Percentiles rank a stretch among this genome's conserved stretches.
phyloP scores from a whole-genome alignment of 2,888 invertebrate genomes.

The Yponomeuta plumbellus region DNA sequence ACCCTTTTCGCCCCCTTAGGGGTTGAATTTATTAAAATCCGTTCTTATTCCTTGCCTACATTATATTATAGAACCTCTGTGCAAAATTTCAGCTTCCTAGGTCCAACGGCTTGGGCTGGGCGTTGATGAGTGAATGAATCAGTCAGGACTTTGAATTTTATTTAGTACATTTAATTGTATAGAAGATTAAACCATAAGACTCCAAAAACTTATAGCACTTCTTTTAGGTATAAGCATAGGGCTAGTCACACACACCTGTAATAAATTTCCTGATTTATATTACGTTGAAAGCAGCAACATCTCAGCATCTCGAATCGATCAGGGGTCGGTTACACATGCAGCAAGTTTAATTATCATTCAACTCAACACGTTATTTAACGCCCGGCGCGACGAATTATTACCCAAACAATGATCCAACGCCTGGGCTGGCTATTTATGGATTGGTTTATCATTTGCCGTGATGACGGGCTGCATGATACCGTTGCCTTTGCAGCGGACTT shows the following conservation, averaged over 20 bases:
- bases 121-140: no score
- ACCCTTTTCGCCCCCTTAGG: no score
- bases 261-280: background rate
- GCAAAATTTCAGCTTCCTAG: no score
- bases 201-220: no score
- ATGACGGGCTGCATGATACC: background rate
- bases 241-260: background rate
- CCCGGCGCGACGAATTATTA: constrained; percentile 8
- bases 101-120: no score
- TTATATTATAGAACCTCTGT: no score
- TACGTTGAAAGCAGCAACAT: background rate
- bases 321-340: background rate
- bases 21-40: no score
- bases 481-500: background rate
- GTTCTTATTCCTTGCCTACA: no score
- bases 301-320: background rate
- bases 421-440: background rate
- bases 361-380: constrained; percentile 4
- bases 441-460: constrained; percentile 1
- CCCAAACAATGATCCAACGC: constrained; percentile 4
- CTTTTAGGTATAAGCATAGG: no score
- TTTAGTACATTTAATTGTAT: no score
- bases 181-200: no score
- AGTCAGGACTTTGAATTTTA: no score
- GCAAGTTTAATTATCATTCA: background rate